These are phyloP conservation scores for Spinus olivaceus DNA, from an alignment of 2,797 vertebrate genomes.

Conservation along the genomic window DNA sequence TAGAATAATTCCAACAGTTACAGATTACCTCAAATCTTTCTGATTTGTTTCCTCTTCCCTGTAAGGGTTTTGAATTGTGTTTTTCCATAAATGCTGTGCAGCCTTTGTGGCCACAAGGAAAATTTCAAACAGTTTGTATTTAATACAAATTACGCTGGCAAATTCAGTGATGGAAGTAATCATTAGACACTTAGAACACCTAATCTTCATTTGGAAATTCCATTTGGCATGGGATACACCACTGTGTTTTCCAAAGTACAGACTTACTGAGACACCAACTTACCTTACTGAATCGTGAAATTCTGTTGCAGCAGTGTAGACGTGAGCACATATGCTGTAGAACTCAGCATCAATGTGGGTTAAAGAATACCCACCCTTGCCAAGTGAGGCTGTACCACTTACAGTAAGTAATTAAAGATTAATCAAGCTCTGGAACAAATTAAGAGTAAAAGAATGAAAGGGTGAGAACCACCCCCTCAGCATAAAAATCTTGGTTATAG, in stretches of 20 bases:
- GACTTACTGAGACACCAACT: background rate
- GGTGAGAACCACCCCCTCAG: background rate
- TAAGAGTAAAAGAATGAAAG: background rate
- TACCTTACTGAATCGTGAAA: background rate
- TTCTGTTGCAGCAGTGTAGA: fast-evolving
- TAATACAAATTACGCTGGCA: background rate
- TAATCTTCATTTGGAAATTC: background rate
- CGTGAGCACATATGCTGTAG: fast-evolving
- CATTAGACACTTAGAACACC: background rate
- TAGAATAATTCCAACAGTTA: background rate
- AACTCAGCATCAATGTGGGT: background rate
- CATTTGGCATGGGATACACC: background rate
- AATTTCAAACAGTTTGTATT: background rate
- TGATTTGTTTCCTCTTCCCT: background rate
- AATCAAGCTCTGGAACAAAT: background rate
- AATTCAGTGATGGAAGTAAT: background rate
- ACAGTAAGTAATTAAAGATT: slow-evolving; percentile 1
- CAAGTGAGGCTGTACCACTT: background rate
- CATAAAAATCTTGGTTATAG: background rate
- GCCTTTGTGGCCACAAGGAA: background rate
- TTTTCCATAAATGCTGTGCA: background rate
- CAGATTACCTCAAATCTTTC: background rate
- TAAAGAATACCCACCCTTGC: background rate
- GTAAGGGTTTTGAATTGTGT: background rate
- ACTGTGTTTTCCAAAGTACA: background rate